phyloP scores from a whole-genome alignment of 2,888 invertebrate genomes.

The Malacosoma neustria region DNA sequence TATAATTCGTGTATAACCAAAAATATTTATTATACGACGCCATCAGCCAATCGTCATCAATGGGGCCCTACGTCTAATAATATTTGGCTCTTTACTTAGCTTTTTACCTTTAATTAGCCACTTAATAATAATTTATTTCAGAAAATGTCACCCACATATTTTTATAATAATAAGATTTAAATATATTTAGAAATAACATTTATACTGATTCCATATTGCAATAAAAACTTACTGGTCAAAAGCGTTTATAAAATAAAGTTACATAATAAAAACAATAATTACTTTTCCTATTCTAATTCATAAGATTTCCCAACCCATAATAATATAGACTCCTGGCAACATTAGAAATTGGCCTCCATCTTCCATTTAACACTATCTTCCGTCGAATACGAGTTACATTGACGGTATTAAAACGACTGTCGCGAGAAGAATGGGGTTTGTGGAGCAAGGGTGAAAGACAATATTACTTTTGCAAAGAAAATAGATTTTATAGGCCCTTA shows the following conservation, averaged over 20 bases:
- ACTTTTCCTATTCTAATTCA: too few species aligned
- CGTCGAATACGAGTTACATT: not conserved
- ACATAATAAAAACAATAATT: too few species aligned
- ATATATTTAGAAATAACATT: not conserved
- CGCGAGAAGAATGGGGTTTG: not conserved
- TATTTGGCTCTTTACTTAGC: too few species aligned
- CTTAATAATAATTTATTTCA: too few species aligned
- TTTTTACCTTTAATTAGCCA: too few species aligned
- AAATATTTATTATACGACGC: too few species aligned
- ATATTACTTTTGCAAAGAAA: not conserved
- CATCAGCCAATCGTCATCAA: too few species aligned
- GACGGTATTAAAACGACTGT: not conserved
- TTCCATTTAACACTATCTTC: not conserved
- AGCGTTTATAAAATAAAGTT: not conserved
- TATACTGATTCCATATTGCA: not conserved
- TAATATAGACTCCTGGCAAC: not conserved
- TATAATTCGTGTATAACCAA: too few species aligned
- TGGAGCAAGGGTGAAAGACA: not conserved
- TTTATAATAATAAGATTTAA: not conserved
- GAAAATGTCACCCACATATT: not conserved
- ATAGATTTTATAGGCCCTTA: too few species aligned
- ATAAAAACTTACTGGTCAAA: not conserved
- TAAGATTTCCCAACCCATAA: too few species aligned
- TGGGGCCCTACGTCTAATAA: too few species aligned
- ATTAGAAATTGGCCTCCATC: not conserved